These are phyloP conservation scores for Crioceris asparagi DNA, from an alignment of 2,888 invertebrate species.

Conservation along the genomic window DNA sequence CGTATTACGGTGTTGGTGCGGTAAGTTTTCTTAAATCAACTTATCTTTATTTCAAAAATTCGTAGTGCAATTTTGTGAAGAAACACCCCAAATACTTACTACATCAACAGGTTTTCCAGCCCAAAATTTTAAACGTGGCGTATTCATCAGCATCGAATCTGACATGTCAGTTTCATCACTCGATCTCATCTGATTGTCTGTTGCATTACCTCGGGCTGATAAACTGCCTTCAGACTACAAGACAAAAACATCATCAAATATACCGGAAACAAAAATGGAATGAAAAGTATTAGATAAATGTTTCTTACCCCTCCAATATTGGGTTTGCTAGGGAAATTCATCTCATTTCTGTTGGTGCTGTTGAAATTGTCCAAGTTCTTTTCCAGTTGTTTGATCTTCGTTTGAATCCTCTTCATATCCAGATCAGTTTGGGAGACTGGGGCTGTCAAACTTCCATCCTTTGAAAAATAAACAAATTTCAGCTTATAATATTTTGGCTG, in stretches of 20 bases:
- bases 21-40: too few relatives aligned
- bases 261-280: neutral
- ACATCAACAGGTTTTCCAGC: constrained; percentile 18
- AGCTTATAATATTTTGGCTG: too few relatives aligned
- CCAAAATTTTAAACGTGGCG: constrained; percentile 18
- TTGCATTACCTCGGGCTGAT: constrained; percentile 12
- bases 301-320: neutral
- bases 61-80: too few relatives aligned
- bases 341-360: too few relatives aligned
- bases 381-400: constrained; percentile 29
- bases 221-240: constrained; percentile 21
- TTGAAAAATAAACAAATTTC: too few relatives aligned
- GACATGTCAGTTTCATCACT: constrained; percentile 16
- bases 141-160: too few relatives aligned
- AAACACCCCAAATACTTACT: too few relatives aligned
- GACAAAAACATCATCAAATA: neutral
- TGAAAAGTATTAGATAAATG: neutral
- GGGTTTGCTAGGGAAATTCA: neutral
- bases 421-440: constrained; percentile 25
- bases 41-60: too few relatives aligned
- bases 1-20: too few relatives aligned
- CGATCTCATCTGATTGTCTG: constrained; percentile 13
- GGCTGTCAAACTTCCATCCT: neutral
- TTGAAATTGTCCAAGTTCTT: constrained; percentile 28
- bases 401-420: constrained; percentile 30